These are phyloP conservation scores for Sphyrna mokarran DNA, from an alignment of 2,113 vertebrate species.

Conservation along the genomic window DNA sequence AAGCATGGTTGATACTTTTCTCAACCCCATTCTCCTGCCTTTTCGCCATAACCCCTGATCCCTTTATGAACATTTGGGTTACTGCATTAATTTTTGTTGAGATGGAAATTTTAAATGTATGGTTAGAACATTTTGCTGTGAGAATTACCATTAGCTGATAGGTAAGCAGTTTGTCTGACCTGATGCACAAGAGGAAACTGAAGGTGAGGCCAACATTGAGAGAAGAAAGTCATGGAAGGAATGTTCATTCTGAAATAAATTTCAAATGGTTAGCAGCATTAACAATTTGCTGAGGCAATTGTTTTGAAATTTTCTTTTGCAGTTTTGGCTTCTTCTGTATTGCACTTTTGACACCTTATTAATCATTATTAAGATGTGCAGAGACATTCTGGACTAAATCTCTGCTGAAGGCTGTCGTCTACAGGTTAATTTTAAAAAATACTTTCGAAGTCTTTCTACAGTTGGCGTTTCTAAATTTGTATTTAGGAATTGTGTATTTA, in stretches of 20 bases:
- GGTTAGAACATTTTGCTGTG: neutral
- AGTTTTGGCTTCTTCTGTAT: neutral
- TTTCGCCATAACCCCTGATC: too few species aligned
- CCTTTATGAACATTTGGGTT: neutral
- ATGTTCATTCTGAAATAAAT: neutral
- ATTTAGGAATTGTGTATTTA: neutral
- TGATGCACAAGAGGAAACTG: neutral
- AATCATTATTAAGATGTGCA: neutral
- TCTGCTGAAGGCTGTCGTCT: neutral
- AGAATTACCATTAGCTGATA: neutral
- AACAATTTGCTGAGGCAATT: neutral
- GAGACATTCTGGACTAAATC: neutral
- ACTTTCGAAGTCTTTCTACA: neutral
- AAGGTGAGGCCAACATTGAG: neutral
- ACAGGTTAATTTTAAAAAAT: neutral
- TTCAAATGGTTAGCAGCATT: neutral
- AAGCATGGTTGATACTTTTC: too few species aligned
- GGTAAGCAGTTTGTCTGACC: neutral
- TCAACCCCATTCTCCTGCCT: too few species aligned
- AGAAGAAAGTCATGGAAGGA: neutral
- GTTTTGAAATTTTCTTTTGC: neutral
- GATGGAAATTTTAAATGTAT: neutral
- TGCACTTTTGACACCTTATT: neutral
- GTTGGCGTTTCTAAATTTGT: neutral
- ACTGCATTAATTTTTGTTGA: neutral